phyloP scores from a whole-genome alignment of 2,888 invertebrate species.

The Coleophora deauratella region DNA sequence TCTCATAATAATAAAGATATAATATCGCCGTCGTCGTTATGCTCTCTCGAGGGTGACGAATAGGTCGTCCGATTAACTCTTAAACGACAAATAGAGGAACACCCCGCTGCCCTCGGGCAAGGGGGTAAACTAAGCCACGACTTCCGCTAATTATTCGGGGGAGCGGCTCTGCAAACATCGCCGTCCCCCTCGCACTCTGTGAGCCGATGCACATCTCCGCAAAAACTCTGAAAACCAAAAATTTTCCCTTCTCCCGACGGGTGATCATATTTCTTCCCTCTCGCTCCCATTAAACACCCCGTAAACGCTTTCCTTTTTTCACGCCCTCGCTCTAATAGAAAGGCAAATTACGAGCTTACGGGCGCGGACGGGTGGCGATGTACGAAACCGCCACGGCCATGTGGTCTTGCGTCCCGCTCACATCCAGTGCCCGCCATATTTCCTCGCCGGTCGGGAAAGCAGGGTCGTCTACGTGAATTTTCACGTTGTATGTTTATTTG shows the following conservation, averaged over 20 bases:
- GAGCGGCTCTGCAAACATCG: slow-evolving; percentile 54
- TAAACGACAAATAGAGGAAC: slow-evolving; percentile 73
- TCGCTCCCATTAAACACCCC: slow-evolving; percentile 73
- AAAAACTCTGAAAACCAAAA: slow-evolving; percentile 72
- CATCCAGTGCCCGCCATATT: slow-evolving; percentile 41
- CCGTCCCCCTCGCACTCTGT: slow-evolving; percentile 58
- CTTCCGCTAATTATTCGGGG: slow-evolving; percentile 70
- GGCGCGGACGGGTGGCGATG: slow-evolving; percentile 74
- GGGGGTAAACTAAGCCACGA: slow-evolving; percentile 71
- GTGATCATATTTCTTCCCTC: slow-evolving; percentile 72
- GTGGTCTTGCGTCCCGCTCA: slow-evolving; percentile 52
- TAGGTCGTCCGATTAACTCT: slow-evolving; percentile 72
- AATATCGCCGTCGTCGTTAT: slow-evolving; percentile 53
- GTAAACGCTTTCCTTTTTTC: slow-evolving; percentile 75
- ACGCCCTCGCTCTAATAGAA: slow-evolving; percentile 75
- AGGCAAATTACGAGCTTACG: slow-evolving; percentile 75
- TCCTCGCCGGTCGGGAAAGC: slow-evolving; percentile 51
- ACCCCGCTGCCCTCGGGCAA: slow-evolving; percentile 54
- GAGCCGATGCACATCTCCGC: slow-evolving; percentile 69
- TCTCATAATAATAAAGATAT: slow-evolving; percentile 65
- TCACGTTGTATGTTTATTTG: slow-evolving; percentile 53
- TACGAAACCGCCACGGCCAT: slow-evolving; percentile 63
- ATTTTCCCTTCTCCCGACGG: slow-evolving; percentile 70
- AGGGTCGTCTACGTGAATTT: slow-evolving; percentile 64
- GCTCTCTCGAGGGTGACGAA: slow-evolving; percentile 71